These are phyloP conservation scores for Myioborus melanocephalus DNA, from an alignment of 2,797 vertebrate species.

Conservation along the genomic window DNA sequence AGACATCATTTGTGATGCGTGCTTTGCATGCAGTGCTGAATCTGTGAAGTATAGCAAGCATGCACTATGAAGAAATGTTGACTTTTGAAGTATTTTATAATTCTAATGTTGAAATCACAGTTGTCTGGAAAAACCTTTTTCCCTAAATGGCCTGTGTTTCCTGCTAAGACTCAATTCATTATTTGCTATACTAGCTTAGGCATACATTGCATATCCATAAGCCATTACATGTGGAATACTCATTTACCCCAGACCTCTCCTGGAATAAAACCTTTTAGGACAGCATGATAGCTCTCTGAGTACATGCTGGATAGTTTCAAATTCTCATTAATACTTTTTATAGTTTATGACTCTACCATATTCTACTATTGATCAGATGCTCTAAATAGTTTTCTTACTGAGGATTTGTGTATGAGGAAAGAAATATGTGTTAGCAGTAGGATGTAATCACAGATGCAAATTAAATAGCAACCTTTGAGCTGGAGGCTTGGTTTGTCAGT, in stretches of 20 bases:
- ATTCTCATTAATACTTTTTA: not conserved
- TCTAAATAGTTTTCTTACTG: not conserved
- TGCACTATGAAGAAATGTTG: not conserved
- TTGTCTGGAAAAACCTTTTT: not conserved
- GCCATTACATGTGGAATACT: not conserved
- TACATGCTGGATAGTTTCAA: not conserved
- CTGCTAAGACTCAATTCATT: not conserved
- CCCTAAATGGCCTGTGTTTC: not conserved
- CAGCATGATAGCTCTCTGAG: not conserved
- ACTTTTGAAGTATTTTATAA: not conserved
- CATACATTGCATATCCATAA: not conserved
- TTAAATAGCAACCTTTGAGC: conserved; percentile 14
- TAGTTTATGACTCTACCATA: not conserved
- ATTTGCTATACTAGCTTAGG: not conserved
- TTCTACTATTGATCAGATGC: not conserved
- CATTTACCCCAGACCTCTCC: not conserved
- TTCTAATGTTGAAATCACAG: not conserved
- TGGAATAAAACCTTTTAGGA: not conserved
- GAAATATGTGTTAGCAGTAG: not conserved
- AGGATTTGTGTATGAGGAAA: not conserved
- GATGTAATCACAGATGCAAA: not conserved
- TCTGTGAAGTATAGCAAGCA: not conserved
- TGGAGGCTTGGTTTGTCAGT: not conserved
- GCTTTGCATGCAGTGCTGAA: not conserved
- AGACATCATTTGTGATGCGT: not conserved